Conservation (phyloP, 2,888 invertebrate species). For the Orchesellides sinensis region DNA sequence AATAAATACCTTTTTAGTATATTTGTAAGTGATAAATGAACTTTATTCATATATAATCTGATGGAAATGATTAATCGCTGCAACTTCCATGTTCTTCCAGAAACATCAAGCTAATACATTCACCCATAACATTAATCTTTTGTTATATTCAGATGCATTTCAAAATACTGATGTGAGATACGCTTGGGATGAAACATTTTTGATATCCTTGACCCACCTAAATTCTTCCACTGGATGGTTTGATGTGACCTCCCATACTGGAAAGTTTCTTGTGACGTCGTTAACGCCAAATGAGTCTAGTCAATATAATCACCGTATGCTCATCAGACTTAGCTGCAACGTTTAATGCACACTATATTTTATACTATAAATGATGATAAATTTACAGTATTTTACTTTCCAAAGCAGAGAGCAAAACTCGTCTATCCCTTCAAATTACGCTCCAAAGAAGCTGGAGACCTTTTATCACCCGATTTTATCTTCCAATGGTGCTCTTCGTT, state of each 20-base stretch:
- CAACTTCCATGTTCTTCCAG: too few species aligned
- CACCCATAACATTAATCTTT: background rate
- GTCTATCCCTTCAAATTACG: background rate
- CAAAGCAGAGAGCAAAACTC: constrained; percentile 27
- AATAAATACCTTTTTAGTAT: background rate
- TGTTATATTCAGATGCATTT: constrained; percentile 29
- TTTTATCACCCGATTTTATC: constrained; percentile 38
- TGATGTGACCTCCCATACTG: background rate
- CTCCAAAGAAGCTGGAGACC: constrained; percentile 54
- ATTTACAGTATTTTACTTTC: background rate
- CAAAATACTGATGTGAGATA: background rate
- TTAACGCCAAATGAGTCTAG: background rate
- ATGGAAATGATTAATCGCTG: too few species aligned
- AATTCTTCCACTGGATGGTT: background rate
- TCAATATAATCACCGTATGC: too few species aligned
- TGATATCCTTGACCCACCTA: too few species aligned
- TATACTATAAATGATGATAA: too few species aligned
- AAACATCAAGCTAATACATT: too few species aligned
- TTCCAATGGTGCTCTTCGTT: constrained; percentile 47
- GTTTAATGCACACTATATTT: too few species aligned
- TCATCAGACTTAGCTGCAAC: too few species aligned
- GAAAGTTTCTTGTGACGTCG: constrained; percentile 16
- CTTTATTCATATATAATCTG: too few species aligned
- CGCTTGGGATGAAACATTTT: constrained; percentile 23
- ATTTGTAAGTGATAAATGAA: background rate